These are phyloP conservation scores for Penelope pileata DNA, from an alignment of 2,113 vertebrate species.

Conservation along the genomic window DNA sequence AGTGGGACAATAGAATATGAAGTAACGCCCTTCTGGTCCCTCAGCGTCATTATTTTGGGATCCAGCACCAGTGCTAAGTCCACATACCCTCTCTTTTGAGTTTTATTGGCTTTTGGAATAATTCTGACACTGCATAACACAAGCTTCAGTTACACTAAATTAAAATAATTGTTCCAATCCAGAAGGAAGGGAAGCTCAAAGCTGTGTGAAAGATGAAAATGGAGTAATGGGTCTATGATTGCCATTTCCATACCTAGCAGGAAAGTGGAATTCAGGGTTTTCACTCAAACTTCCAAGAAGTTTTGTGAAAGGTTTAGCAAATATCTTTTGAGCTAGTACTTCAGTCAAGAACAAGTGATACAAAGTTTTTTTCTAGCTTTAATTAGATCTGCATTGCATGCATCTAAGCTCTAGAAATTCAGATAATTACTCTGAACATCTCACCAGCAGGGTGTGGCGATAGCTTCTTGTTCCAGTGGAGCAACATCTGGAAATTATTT, in stretches of 20 bases:
- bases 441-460: neutral
- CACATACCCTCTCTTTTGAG: neutral
- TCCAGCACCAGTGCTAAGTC: neutral
- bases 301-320: neutral
- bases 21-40: neutral
- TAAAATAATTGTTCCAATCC: neutral
- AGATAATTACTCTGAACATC: neutral
- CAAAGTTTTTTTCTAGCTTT: neutral
- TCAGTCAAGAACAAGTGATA: neutral
- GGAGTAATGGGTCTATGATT: neutral
- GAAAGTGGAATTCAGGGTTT: neutral
- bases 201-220: neutral
- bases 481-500: slow-evolving; percentile 31
- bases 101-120: neutral
- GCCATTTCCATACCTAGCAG: neutral
- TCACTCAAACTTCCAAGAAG: neutral
- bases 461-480: neutral
- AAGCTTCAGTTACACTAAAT: neutral
- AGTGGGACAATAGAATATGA: neutral
- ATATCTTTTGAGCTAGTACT: neutral
- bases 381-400: neutral
- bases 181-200: neutral
- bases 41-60: neutral
- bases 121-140: neutral
- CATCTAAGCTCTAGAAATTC: neutral